Base-by-base conservation (phyloP, 2,113 vertebrate genomes). In the Mirza zaza region DNA sequence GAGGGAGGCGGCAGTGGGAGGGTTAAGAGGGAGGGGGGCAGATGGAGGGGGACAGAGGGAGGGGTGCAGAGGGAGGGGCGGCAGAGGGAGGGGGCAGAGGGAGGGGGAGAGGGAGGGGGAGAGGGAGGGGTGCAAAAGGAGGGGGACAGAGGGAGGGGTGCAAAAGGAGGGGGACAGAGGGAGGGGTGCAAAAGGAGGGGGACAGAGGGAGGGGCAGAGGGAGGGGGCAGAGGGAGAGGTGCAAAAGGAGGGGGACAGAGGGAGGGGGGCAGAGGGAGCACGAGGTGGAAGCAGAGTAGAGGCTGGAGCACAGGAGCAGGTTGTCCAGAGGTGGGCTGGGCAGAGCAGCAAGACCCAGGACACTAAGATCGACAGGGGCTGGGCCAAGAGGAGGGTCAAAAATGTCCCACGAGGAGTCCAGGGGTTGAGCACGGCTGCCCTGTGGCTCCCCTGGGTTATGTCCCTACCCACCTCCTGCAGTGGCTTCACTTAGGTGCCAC, bases 281-380 rank as follows among this genome's bases (percentile, higher is more conserved):
- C 52, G 36, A 59, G 7, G 21, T 36, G 4, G 17, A 39, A 1
- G 1, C 8, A 0, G 13, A 13, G 18, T 5, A 11, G 85, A 50
- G 25, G 55, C 12, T 6, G 1, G 36, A 65, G 15, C 12, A 0
- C 25, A 11, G 6, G 20, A 8, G 32, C 20, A 0, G 8, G 18
- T 8, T 21, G 1, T 29, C 10, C 3, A 6, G 12, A 17, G 2
- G 1, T 11, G 17, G 0, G 23, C 7, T 50, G 25, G 39, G 29
- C 34, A 15, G 18, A 42, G 71, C 6, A 10, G 34, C n/a, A 12
- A 61, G 15, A 3, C 14, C 9, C 8, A 0, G n/a, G 52, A 34
- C 0, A 0, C 68, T 45, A 48, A 52, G 55, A 29, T 48, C 21
- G 23, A 2, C 4, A 2, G 1, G 12, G 3, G 27, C 50, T 20